Percentiles rank a stretch among this genome's conserved stretches.
Conservation (phyloP, 1,140 invertebrate species). For the Drosophila athabasca region DNA sequence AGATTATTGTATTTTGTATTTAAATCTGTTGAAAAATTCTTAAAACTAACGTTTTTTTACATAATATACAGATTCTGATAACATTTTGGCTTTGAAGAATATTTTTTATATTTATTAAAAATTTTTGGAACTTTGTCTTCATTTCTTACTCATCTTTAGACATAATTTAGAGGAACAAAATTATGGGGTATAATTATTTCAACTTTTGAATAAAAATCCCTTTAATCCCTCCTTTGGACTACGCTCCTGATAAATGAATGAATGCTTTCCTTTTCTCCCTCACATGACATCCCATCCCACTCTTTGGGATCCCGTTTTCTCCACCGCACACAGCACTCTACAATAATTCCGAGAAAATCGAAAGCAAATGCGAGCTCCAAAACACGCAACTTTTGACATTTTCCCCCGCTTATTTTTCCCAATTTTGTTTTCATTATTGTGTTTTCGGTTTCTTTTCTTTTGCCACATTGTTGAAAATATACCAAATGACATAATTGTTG, state of each 20-base stretch:
- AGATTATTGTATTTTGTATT: too few relatives aligned
- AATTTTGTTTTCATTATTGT: conserved; percentile 15
- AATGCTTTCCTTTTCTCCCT: neutral
- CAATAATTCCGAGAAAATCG: conserved; percentile 50
- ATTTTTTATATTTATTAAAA: too few relatives aligned
- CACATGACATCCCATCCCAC: conserved; percentile 11
- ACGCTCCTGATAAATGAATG: conserved; percentile 25
- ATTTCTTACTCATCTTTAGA: too few relatives aligned
- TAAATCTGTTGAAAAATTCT: too few relatives aligned
- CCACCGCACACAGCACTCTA: too few relatives aligned
- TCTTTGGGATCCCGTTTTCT: neutral
- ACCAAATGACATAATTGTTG: conserved; percentile 65
- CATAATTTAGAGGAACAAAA: too few relatives aligned
- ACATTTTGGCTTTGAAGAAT: too few relatives aligned
- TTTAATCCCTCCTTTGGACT: conserved; percentile 14
- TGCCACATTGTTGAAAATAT: conserved; percentile 35
- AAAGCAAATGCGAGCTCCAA: conserved; percentile 65
- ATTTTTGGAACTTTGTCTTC: too few relatives aligned
- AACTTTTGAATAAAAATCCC: neutral
- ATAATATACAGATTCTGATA: too few relatives aligned
- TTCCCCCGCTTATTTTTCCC: conserved; percentile 17
- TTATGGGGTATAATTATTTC: too few relatives aligned
- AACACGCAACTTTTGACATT: conserved; percentile 76
- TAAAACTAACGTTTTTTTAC: too few relatives aligned
- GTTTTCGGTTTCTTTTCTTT: conserved; percentile 3